Conservation (phyloP, 2,797 vertebrate species). For the Lacerta bilineata region DNA sequence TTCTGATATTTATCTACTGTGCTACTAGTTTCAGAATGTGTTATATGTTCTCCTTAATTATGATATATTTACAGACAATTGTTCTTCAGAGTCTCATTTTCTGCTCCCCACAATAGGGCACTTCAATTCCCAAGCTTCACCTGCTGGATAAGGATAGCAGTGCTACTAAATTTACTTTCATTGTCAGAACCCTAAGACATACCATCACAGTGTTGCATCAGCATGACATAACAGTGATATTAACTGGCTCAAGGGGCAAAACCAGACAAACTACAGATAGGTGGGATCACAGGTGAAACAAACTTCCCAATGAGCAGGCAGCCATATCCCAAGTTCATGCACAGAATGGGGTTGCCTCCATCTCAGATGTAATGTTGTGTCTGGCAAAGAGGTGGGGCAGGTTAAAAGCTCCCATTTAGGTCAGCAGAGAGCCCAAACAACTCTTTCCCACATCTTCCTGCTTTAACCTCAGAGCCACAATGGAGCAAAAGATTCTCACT, state of each 20-base stretch:
- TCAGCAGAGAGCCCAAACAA: neutral
- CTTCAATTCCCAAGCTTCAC: too few species aligned
- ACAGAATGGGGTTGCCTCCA: too few species aligned
- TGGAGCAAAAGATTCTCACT: neutral
- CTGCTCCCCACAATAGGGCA: neutral
- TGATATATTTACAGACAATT: neutral
- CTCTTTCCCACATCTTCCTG: neutral
- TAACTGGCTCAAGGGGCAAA: too few species aligned
- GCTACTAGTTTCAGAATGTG: neutral
- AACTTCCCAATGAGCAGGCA: too few species aligned
- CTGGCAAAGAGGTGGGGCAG: neutral
- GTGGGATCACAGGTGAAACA: too few species aligned
- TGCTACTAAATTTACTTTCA: too few species aligned
- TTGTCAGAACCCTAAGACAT: too few species aligned
- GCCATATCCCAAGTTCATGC: too few species aligned
- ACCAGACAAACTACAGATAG: too few species aligned
- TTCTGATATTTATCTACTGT: neutral
- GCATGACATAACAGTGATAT: too few species aligned
- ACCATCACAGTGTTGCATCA: too few species aligned
- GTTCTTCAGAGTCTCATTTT: neutral
- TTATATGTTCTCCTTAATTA: neutral
- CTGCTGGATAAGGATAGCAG: too few species aligned
- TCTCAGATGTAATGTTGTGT: neutral
- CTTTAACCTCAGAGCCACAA: neutral
- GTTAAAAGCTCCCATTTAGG: neutral